Percentiles rank a stretch among this genome's conserved stretches.
Conservation (phyloP, 1,140 invertebrate species). For the Diploscapter pachys region DNA sequence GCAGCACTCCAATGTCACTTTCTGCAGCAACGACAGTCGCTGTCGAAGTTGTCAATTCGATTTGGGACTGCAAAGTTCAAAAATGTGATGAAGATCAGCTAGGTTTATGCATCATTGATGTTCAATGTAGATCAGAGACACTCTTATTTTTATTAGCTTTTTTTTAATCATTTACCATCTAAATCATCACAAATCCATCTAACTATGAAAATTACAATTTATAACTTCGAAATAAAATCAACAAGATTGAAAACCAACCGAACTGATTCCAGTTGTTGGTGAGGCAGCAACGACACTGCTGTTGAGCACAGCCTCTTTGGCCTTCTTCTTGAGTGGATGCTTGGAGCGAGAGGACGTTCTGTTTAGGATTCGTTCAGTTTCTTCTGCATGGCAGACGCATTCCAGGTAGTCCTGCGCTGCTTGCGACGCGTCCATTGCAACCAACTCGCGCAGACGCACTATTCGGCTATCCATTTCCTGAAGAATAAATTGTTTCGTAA, state of each 20-base stretch:
- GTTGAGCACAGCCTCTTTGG: too few species aligned
- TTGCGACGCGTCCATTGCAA: conserved; percentile 31
- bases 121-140: too few species aligned
- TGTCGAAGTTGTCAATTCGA: conserved; percentile 13
- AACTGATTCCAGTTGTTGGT: conserved; percentile 3
- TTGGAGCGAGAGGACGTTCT: not conserved
- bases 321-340: too few species aligned
- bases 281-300: not conserved
- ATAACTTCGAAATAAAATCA: not conserved
- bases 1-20: conserved; percentile 5
- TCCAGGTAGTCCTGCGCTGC: conserved; percentile 45
- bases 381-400: conserved; percentile 44
- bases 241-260: conserved; percentile 1
- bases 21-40: conserved; percentile 8
- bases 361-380: conserved; percentile 41
- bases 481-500: conserved; percentile 9
- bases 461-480: conserved; percentile 43
- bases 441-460: conserved; percentile 31
- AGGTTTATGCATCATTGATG: not conserved
- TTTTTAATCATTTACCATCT: too few species aligned
- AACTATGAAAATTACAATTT: not conserved
- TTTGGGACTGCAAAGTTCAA: conserved; percentile 1
- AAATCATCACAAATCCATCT: too few species aligned
- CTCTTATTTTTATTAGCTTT: too few species aligned
- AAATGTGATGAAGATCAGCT: conserved; percentile 10